Conservation (phyloP, 2,888 invertebrate genomes). For the Byasa hedistus region DNA sequence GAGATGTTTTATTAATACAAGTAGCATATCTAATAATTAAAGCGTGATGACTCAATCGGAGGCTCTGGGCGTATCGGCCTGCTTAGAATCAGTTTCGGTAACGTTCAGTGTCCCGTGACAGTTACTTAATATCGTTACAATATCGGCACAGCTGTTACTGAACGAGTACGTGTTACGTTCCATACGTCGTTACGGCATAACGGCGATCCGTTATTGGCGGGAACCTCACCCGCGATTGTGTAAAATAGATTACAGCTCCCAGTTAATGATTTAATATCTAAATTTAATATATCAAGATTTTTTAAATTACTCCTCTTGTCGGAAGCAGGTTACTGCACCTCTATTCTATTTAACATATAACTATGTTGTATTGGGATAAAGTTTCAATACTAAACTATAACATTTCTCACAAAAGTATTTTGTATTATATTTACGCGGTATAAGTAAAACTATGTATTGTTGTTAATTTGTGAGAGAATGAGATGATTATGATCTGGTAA, state of each 20-base stretch:
- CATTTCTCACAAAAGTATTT: no score
- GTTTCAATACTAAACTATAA: no score
- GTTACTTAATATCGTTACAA: conserved; percentile 27
- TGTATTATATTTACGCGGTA: no score
- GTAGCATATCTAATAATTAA: background rate
- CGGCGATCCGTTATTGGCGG: background rate
- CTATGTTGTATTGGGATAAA: no score
- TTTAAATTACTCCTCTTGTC: no score
- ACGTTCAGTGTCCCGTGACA: conserved; percentile 25
- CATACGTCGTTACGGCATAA: conserved; percentile 16
- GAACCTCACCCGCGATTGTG: conserved; percentile 10
- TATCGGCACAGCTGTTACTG: conserved; percentile 21
- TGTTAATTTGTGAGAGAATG: no score
- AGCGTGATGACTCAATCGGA: conserved; percentile 15
- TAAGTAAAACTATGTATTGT: no score
- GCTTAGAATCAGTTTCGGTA: conserved; percentile 21
- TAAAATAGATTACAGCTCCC: background rate
- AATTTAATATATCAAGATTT: no score
- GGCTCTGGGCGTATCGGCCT: conserved; percentile 15
- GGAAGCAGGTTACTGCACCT: no score
- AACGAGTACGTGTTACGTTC: conserved; percentile 8
- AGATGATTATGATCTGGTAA: no score
- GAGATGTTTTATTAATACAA: background rate
- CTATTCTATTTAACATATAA: no score
- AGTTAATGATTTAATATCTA: conserved; percentile 1